These are phyloP conservation scores for Dendrolimus houi DNA, from an alignment of 2,888 invertebrate species.

Conservation along the genomic window DNA sequence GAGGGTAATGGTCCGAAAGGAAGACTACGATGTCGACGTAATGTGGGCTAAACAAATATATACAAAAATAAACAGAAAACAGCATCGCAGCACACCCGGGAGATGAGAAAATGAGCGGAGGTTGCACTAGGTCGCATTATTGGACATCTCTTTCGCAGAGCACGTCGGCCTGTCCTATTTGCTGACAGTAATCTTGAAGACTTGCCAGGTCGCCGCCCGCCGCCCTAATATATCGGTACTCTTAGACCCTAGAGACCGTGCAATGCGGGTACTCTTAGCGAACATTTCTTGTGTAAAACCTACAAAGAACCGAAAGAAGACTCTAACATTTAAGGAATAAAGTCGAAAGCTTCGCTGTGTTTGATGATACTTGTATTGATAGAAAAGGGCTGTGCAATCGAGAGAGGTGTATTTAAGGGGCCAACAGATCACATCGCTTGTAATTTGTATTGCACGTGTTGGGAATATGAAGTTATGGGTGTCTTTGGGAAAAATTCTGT, in stretches of 20 bases:
- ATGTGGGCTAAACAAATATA: constrained; percentile 4
- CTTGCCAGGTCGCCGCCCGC: constrained; percentile 40
- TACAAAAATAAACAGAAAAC: constrained; percentile 1
- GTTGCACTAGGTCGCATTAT: constrained; percentile 36
- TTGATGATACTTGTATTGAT: constrained; percentile 34
- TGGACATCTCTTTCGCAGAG: constrained; percentile 40
- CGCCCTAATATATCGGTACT: constrained; percentile 55
- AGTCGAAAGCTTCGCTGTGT: constrained; percentile 6
- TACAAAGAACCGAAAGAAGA: constrained; percentile 9
- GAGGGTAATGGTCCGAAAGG: background rate
- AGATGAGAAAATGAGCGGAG: constrained; percentile 20
- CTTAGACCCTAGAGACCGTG: constrained; percentile 52
- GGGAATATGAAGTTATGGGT: constrained; percentile 28
- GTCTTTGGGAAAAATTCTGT: background rate
- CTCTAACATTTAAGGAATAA: constrained; percentile 6
- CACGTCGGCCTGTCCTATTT: constrained; percentile 53
- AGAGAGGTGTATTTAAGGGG: constrained; percentile 50
- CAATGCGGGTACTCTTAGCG: constrained; percentile 28
- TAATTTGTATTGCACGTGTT: constrained; percentile 56
- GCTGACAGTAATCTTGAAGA: constrained; percentile 63
- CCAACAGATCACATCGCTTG: constrained; percentile 53
- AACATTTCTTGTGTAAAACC: constrained; percentile 32
- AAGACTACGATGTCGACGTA: constrained; percentile 1
- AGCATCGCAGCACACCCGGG: constrained; percentile 4
- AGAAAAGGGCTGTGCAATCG: constrained; percentile 50